phyloP scores from a whole-genome alignment of 2,888 invertebrate genomes.

The Leptogaster cylindrica region DNA sequence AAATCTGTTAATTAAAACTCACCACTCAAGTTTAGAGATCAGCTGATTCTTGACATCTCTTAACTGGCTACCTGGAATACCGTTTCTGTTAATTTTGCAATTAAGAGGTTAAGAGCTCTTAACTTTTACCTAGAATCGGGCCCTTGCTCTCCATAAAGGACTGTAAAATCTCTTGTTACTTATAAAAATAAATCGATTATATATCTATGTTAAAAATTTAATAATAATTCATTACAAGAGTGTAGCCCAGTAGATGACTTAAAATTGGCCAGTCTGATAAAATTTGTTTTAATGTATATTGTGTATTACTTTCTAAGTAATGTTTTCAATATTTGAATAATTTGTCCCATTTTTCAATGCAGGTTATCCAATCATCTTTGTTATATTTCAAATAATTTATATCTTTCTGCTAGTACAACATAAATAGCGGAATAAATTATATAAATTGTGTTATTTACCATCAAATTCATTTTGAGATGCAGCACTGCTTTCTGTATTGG shows the following conservation, averaged over 20 bases:
- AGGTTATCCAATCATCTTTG: neutral
- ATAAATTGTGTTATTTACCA: neutral
- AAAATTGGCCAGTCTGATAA: neutral
- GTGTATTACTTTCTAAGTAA: neutral
- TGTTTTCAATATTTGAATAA: neutral
- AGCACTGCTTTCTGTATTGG: neutral
- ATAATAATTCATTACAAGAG: neutral
- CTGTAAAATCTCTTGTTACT: neutral
- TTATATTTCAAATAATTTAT: slow-evolving; percentile 1
- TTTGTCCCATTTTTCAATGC: neutral
- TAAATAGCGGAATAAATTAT: too few species aligned
- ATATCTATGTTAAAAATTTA: neutral
- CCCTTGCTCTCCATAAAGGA: neutral
- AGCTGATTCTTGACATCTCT: too few species aligned
- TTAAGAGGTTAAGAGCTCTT: too few species aligned
- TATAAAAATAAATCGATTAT: neutral
- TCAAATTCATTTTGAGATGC: neutral
- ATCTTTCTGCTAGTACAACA: neutral
- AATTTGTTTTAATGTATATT: neutral
- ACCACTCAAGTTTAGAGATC: too few species aligned
- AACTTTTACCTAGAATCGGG: too few species aligned
- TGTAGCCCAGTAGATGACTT: neutral
- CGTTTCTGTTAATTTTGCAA: too few species aligned
- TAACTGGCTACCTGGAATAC: too few species aligned
- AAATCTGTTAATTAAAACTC: too few species aligned